Base-by-base conservation (phyloP, 30 jellyfish, hydroid and myxozoan genomes). In the Cassiopea andromeda region DNA sequence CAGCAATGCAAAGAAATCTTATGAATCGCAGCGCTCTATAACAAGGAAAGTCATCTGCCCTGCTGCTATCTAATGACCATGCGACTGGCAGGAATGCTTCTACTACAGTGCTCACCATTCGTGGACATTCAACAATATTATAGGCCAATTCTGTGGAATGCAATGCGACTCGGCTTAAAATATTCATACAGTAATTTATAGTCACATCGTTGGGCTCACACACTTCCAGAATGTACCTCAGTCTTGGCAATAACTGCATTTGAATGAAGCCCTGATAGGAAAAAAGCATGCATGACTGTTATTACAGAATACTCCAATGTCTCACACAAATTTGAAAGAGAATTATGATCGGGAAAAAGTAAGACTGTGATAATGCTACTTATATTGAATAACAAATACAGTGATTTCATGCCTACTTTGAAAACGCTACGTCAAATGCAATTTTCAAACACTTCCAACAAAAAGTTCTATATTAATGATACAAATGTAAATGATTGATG, bases 71-170 rank as follows among this genome's bases (percentile, higher is more conserved):
- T 48, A 70, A 73, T 27, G 85, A 27, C 92, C 89, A 81, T 46
- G 97, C 81, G 57, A 88, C 38, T 46, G 95, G 95, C 15, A 89
- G 85, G 13, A 68, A 81, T 38, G 58, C 44, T 2, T 78, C 5
- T 46, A 68, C 73, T 18, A 89, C 81, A 12, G 92, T 74, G 7
- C 85, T 76, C 75, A 91, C 80, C 86, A 94, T 70, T 48, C 98
- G 75, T 38, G 98, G 97, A 69, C 97, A 90, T 48, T 94, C 88
- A 83, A 86, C n/a, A 19, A 96, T 68, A 50, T 89, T 85, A 64
- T 78, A 96, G 16, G 98, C 93, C 16, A 97, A 49, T 82, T 89
- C 97, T 7, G 76, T 64, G 2, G 97, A 87, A 75, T 96, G 99
- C 0, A 67, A 94, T n/a, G 94, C 92, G 3, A 92, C 57, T 48